Base-by-base conservation (phyloP, 2,888 invertebrate genomes). In the Brenthis daphne region DNA sequence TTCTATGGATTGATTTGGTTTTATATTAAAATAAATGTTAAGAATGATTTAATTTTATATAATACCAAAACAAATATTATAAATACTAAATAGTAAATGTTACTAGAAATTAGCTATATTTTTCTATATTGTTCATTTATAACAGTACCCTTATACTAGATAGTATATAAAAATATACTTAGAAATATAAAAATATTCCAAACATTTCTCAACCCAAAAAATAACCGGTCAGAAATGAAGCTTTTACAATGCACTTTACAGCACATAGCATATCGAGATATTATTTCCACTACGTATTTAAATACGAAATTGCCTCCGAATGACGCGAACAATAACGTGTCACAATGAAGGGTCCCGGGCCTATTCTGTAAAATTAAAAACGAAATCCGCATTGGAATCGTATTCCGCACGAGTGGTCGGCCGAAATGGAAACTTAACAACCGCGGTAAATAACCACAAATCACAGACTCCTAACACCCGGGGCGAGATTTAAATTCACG, bases 371-470 rank as follows among this genome's bases (percentile, higher is more conserved):
- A 85, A 90, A 89, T 90, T 90, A 90, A 91, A 91, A 90, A 89
- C 84, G 84, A 80, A 85, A 85, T 86, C 82, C 85, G 86, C 82
- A 85, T 89, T 82, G 85, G 83, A 88, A 90, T 86, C 84, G 83
- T 79, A 75, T 88, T 88, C 83, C 90, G 88, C 90, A 90, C 90
- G 91, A 87, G 83, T 80, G 86, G 80, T 71, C 77, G 75, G 70
- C 80, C 82, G 87, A 85, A 92, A 92, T 91, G 90, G 91, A 86
- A 88, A 89, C 86, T 89, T 90, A 91, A 92, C 90, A 87, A 84
- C 86, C 89, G 89, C 85, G 84, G 90, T 90, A 91, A 91, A 91
- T 91, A 92, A 89, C 92, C 92, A 91, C 92, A 92, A 92, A 92
- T 92, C 92, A 92, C 90, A 78, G 87, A 81, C 79, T 87, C 84